Conservation (phyloP, 2,797 vertebrate species). For the Bovichtus diacanthus region DNA sequence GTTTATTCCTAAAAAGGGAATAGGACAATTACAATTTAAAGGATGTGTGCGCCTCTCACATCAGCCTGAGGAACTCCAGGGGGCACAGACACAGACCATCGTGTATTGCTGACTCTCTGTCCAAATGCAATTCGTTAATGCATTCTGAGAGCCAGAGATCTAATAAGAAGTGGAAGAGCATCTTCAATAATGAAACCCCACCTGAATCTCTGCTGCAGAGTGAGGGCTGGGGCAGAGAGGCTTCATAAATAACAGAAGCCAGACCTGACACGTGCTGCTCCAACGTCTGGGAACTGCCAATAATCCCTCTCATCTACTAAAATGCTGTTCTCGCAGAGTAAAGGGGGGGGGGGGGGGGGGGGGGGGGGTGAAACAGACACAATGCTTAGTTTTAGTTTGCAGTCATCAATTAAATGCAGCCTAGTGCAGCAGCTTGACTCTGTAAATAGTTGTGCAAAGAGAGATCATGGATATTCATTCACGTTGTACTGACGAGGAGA, state of each 20-base stretch:
- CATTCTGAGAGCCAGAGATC: slow-evolving; percentile 82
- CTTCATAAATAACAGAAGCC: slow-evolving; percentile 83
- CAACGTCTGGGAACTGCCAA: slow-evolving; percentile 77
- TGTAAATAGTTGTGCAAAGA: slow-evolving; percentile 55
- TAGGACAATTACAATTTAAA: slow-evolving; percentile 40
- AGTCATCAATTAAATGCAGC: slow-evolving; percentile 66
- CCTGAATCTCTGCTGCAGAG: slow-evolving; percentile 78
- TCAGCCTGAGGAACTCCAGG: slow-evolving; percentile 44
- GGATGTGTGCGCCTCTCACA: slow-evolving; percentile 36
- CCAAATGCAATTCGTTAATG: slow-evolving; percentile 85
- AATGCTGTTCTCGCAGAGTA: slow-evolving; percentile 63
- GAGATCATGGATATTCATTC: slow-evolving; percentile 40
- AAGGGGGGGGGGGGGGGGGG: neutral
- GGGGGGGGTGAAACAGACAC: slow-evolving; percentile 21
- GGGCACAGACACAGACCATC: slow-evolving; percentile 54
- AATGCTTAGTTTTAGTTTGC: slow-evolving; percentile 51
- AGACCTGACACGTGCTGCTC: slow-evolving; percentile 78
- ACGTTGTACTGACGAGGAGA: slow-evolving; percentile 33
- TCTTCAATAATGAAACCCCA: slow-evolving; percentile 85
- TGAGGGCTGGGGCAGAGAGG: slow-evolving; percentile 68
- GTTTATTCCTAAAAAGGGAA: slow-evolving; percentile 51
- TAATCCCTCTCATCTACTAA: slow-evolving; percentile 76
- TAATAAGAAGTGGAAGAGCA: slow-evolving; percentile 84
- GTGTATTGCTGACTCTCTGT: slow-evolving; percentile 68
- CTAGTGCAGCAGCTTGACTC: slow-evolving; percentile 45